Conservation (phyloP, 1,140 invertebrate species). For the Diprion similis region DNA sequence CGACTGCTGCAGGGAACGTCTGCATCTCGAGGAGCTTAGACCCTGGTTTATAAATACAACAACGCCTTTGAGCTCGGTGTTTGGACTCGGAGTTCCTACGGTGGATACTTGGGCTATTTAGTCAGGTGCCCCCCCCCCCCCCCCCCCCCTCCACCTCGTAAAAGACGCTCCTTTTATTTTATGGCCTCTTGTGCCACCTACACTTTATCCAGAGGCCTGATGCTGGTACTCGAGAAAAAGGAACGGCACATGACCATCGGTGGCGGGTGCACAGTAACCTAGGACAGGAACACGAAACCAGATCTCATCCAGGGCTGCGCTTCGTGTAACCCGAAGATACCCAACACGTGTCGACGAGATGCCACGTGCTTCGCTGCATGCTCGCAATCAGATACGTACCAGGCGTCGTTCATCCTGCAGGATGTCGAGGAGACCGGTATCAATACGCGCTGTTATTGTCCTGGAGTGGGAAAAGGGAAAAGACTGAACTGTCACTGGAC, state of each 20-base stretch:
- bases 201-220: too few species aligned
- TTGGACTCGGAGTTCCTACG: neutral
- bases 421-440: too few species aligned
- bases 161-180: neutral
- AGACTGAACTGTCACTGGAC: neutral
- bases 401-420: too few species aligned
- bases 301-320: neutral
- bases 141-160: neutral
- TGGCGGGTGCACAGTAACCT: too few species aligned
- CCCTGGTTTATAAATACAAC: constrained; percentile 1
- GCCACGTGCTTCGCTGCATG: neutral
- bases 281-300: neutral
- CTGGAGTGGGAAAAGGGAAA: neutral
- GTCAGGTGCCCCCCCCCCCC: neutral
- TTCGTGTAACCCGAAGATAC: neutral
- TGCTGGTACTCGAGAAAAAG: neutral
- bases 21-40: neutral
- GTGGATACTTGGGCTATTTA: constrained; percentile 2
- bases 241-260: neutral
- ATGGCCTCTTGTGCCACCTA: neutral
- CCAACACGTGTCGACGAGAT: neutral
- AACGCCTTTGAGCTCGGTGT: neutral
- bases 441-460: neutral
- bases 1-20: too few species aligned
- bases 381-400: too few species aligned